Evolutionary conservation across 2,113 vertebrate genomes (phyloP).

Genomic region (Alces alces): DNA sequence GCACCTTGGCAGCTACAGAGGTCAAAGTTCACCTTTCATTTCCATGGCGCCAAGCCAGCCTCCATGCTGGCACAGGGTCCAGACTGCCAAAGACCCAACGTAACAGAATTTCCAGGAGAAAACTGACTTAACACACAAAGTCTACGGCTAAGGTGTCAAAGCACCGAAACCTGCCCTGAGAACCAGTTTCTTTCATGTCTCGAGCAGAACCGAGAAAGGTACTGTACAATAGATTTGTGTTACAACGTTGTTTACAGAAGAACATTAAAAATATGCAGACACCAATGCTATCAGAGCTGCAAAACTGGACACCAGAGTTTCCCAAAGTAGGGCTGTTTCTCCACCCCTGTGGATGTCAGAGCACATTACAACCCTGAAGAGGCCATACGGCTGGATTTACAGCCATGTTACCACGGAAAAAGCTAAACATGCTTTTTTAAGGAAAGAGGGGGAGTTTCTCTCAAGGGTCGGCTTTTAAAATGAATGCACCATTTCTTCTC

Average conservation of each 20-base stretch:
- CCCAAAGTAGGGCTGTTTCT: neutral
- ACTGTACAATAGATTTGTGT: neutral
- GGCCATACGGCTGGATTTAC: neutral
- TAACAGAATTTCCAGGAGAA: neutral
- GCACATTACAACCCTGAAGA: neutral
- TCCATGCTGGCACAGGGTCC: neutral
- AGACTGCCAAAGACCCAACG: neutral
- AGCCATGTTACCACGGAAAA: neutral
- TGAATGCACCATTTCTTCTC: conserved; percentile 50
- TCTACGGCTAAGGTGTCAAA: neutral
- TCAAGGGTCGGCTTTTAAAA: neutral
- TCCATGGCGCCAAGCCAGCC: neutral
- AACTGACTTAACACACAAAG: neutral
- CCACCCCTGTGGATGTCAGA: neutral
- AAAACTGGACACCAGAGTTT: neutral
- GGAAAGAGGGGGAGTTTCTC: neutral
- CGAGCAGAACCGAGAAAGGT: neutral
- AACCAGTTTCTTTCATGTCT: neutral
- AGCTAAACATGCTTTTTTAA: neutral
- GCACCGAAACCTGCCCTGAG: neutral
- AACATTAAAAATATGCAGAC: neutral
- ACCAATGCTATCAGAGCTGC: neutral
- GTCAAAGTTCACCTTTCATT: neutral
- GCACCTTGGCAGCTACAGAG: neutral
- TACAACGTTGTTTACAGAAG: neutral